phyloP scores from a whole-genome alignment of 2,797 vertebrate species.

The Poecile montanus region DNA sequence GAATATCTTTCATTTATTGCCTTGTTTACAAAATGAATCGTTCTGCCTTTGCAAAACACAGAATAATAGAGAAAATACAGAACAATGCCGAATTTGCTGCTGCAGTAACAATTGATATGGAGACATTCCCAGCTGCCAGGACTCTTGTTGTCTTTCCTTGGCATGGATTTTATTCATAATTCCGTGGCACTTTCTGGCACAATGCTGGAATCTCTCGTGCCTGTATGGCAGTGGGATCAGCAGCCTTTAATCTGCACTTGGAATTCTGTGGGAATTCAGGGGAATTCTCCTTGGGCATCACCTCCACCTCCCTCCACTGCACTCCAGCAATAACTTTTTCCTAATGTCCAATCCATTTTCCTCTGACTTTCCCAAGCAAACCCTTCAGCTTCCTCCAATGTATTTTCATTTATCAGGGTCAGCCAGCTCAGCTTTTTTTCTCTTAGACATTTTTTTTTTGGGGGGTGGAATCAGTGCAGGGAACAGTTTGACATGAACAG shows the following conservation, averaged over 20 bases:
- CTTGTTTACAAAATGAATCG: not conserved
- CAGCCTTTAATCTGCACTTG: not conserved
- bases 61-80: not conserved
- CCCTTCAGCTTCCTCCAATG: conserved; percentile 1
- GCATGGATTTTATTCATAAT: fast-evolving
- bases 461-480: not conserved
- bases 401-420: not conserved
- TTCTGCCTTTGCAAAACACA: not conserved
- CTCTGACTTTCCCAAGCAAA: conserved; percentile 3
- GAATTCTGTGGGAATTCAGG: not conserved
- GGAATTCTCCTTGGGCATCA: not conserved
- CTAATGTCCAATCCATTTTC: conserved; percentile 24
- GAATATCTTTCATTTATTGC: not conserved
- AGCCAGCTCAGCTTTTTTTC: conserved; percentile 15
- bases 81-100: not conserved
- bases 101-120: not conserved
- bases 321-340: conserved; percentile 11
- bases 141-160: not conserved
- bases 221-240: not conserved
- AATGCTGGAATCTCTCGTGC: not conserved
- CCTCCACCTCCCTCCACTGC: conserved; percentile 13
- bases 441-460: not conserved
- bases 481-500: not conserved
- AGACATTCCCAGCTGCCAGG: not conserved
- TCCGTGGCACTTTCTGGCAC: fast-evolving